Evolutionary conservation across 1,140 invertebrate genomes (phyloP), one percentile per base, ranked within the genome.

Genomic region (Drosophila tani): DNA sequence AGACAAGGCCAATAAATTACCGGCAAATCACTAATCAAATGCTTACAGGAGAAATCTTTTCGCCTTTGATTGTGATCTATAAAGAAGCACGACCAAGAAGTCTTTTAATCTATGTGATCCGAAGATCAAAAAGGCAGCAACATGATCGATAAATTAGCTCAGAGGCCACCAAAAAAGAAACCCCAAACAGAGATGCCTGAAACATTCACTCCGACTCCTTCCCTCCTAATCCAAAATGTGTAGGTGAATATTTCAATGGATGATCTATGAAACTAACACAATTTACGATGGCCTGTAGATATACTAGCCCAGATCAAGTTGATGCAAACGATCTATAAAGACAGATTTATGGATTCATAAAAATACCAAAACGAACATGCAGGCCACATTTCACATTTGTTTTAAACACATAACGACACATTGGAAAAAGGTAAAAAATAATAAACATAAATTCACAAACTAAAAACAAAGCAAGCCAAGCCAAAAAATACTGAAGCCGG

Each of bases 361-460:
- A 84, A 78, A 84, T 79, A 79, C 75, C 66, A 68, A 81, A 81
- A 69, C 21, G 56, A 68, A 78, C 60, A 60, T 53, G 64, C 68
- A 65, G 45, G 66, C 46, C 69, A 69, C 46, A 69, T 62, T 63
- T 51, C 71, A 70, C 71, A 88, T 88, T 62, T 87, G 81, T 71
- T 87, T 68, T n/a, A 79, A 88, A 81, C 84, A 90, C 83, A 88
- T 75, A 84, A 71, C 85, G 84, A 90, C 81, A 88, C 58, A 84
- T 90, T 87, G 85, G 70, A 73, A 88, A 87, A 88, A 90, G 85
- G 85, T 90, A 88, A 88, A 83, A 90, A 90, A 79, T 75, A 90
- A 88, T 88, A 88, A 90, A 90, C 69, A 88, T 90, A 88, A 88
- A 88, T 88, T 88, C 51, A 38, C 38, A 70, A 57, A 76, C 56